Evolutionary conservation across 2,797 vertebrate species (phyloP), one percentile per base, ranked within the genome.

Genomic region (Bryconaethiops microstoma): DNA sequence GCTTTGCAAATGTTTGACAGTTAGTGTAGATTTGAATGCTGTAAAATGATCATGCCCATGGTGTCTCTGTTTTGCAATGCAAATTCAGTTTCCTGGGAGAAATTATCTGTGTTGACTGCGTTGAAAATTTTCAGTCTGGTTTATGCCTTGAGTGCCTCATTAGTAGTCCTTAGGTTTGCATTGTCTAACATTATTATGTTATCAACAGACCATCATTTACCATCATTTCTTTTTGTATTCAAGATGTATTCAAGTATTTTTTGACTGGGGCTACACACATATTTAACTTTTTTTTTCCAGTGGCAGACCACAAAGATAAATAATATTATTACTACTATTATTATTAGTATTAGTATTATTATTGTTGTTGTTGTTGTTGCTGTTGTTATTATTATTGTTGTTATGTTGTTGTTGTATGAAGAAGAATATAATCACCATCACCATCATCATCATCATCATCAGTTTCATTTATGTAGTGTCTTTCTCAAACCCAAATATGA

Each of bases 161-260:
- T 9, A 8, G 50, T 2, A 57, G 17, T 35, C 39, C 63, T 80
- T 14, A 42, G 14, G 45, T 73, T 16, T 16, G 14, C 64, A 19
- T 39, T 14, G 5, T n/a, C 29, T 74, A 54, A 74, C 63, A 48
- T 68, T 57, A 48, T 14, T 48, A n/a, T 74, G 29, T 68, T 35
- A 67, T 67, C 39, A 74, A 16, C 39, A 45, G 23, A 60, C 68
- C 63, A 40, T 72, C 25, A 52, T 52, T 54, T 63, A 19, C 59
- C 70, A n/a, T n/a, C 25, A 10, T 73, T 45, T 65, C 42, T 64
- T 59, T 64, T 52, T 79, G 68, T 40, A 72, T 79, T 72, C 29
- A 72, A 52, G 55, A 52, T 62, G 55, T 16, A 54, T 54, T 23
- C n/a, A n/a, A n/a, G n/a, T n/a, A n/a, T n/a, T n/a, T n/a, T n/a